A percentile compares a stretch with the other conserved stretches of the same genome.
These are phyloP conservation scores for Tryphoninae sp. DNA, from an alignment of 2,888 invertebrate species.

Conservation along the genomic window DNA sequence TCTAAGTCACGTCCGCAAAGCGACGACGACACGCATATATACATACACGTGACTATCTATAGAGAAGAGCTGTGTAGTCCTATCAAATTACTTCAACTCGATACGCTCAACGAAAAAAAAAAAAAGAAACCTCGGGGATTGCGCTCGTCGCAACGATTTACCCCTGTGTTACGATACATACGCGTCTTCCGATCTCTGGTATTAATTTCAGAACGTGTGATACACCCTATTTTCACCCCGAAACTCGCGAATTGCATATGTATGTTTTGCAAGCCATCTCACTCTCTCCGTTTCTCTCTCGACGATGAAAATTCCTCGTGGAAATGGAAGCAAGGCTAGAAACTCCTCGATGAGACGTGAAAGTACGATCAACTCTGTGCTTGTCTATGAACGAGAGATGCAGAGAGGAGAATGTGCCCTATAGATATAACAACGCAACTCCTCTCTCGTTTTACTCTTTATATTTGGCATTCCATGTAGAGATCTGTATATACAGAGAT, in stretches of 20 bases:
- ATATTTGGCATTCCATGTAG: not conserved
- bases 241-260: not conserved
- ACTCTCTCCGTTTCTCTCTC: not conserved
- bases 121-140: slow-evolving; percentile 16
- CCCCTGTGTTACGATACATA: not conserved
- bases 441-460: slow-evolving; percentile 5
- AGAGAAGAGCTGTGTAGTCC: slow-evolving; percentile 1
- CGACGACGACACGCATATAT: slow-evolving; percentile 50
- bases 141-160: slow-evolving; percentile 10
- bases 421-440: not conserved
- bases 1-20: slow-evolving; percentile 64
- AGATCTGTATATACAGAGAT: not conserved
- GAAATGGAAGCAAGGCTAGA: not conserved
- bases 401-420: not conserved
- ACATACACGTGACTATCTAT: not conserved
- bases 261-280: not conserved
- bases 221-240: not conserved
- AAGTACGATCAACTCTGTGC: slow-evolving; percentile 1
- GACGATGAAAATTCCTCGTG: not conserved
- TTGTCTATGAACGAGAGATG: not conserved
- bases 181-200: not conserved
- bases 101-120: slow-evolving; percentile 31
- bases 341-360: not conserved
- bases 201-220: not conserved
- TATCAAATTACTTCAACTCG: slow-evolving; percentile 53